phyloP scores from a whole-genome alignment of 2,797 vertebrate genomes.

The Acipenser transmontanus region DNA sequence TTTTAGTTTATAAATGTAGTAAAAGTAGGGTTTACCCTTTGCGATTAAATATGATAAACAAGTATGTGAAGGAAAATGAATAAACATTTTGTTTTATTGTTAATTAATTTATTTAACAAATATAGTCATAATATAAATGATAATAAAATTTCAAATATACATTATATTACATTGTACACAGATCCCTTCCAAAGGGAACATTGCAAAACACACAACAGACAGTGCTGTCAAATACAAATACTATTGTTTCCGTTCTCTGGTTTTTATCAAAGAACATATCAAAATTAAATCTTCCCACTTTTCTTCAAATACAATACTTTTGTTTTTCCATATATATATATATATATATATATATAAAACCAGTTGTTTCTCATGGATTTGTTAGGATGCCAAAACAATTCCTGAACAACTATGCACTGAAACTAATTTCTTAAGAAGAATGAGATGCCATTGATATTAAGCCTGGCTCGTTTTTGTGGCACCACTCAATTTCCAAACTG shows the following conservation, averaged over 20 bases:
- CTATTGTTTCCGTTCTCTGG: slow-evolving; percentile 43
- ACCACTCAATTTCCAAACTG: no score
- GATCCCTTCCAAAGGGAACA: slow-evolving; percentile 83
- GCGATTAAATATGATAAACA: slow-evolving; percentile 20
- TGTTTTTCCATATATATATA: no score
- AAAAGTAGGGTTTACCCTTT: no score
- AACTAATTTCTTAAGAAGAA: no score
- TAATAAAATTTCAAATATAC: slow-evolving; percentile 96
- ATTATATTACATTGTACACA: slow-evolving; percentile 91
- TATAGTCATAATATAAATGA: slow-evolving; percentile 99
- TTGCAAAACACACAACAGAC: slow-evolving; percentile 57
- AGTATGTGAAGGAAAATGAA: slow-evolving; percentile 47
- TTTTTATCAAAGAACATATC: slow-evolving; percentile 40
- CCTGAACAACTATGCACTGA: no score
- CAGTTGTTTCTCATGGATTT: no score
- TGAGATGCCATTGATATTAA: no score
- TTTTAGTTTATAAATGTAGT: no score
- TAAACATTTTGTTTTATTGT: slow-evolving; percentile 64
- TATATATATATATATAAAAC: no score
- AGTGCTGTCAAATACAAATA: slow-evolving; percentile 63
- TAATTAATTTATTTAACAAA: slow-evolving; percentile 98
- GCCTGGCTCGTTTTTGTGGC: no score
- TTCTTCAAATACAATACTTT: slow-evolving; percentile 25
- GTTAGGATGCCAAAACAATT: no score
- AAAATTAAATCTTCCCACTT: slow-evolving; percentile 10